phyloP scores from a whole-genome alignment of 2,113 vertebrate species.

The Catharus bicknelli region DNA sequence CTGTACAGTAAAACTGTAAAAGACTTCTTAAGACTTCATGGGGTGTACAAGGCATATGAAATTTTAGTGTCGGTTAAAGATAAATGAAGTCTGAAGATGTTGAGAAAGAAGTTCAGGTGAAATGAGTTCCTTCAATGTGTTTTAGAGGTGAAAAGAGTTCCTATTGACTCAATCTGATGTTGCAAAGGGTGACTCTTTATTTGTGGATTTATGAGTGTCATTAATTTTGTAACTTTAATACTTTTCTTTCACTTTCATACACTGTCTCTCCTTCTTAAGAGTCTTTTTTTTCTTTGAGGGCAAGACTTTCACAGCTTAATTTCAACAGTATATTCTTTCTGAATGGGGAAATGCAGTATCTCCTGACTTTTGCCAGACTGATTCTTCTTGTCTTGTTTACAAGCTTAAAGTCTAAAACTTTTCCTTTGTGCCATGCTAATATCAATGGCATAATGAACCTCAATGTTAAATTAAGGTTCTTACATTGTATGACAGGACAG shows the following conservation, averaged over 20 bases:
- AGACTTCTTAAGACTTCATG: not conserved
- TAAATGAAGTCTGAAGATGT: not conserved
- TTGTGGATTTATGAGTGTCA: not conserved
- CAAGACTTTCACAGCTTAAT: not conserved
- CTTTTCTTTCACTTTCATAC: not conserved
- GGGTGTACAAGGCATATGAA: not conserved
- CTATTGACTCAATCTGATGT: not conserved
- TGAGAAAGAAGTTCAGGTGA: not conserved
- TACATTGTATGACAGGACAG: accelerated
- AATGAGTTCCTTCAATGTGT: accelerated
- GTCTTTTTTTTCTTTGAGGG: not conserved
- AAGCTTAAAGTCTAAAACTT: not conserved
- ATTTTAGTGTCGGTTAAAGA: not conserved
- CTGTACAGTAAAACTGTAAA: not conserved
- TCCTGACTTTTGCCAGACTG: not conserved
- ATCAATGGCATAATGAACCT: not conserved
- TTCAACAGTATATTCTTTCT: not conserved
- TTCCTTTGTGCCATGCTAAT: not conserved
- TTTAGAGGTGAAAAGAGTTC: not conserved
- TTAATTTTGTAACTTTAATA: not conserved
- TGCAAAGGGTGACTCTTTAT: not conserved
- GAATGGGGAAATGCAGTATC: not conserved
- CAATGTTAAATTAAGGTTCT: not conserved
- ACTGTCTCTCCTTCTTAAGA: not conserved
- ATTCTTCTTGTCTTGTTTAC: not conserved